A percentile compares a stretch with the other conserved stretches of the same genome.
Evolutionary conservation across 2,888 invertebrate species (phyloP).

Genomic region (Automeris io): DNA sequence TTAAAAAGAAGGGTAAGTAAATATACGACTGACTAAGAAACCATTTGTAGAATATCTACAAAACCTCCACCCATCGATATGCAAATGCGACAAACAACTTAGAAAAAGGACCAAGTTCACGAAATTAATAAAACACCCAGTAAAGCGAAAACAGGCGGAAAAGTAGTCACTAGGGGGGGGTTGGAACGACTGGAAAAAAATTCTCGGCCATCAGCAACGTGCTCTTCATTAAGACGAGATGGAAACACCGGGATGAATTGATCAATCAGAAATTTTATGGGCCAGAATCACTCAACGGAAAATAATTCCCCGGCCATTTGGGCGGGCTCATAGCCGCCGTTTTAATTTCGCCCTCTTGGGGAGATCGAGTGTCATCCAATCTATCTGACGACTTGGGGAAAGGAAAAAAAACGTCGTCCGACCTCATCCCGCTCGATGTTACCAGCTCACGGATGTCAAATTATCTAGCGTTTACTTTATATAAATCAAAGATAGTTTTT

Average conservation of each 20-base stretch:
- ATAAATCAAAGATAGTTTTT: too few relatives aligned
- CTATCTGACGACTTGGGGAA: slow-evolving; percentile 65
- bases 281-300: slow-evolving; percentile 75
- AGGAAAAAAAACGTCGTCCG: slow-evolving; percentile 40
- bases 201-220: slow-evolving; percentile 59
- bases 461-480: too few relatives aligned
- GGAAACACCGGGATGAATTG: slow-evolving; percentile 72
- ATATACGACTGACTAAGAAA: too few relatives aligned
- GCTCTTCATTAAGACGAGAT: slow-evolving; percentile 69
- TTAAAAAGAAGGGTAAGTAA: too few relatives aligned
- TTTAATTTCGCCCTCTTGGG: slow-evolving; percentile 74
- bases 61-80: slow-evolving; percentile 27
- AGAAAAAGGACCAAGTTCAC: slow-evolving; percentile 35
- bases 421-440: slow-evolving; percentile 16
- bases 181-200: slow-evolving; percentile 29
- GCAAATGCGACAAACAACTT: slow-evolving; percentile 25
- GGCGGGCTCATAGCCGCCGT: slow-evolving; percentile 71
- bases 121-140: slow-evolving; percentile 72
- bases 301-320: slow-evolving; percentile 70
- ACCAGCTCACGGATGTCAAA: too few relatives aligned
- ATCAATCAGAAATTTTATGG: slow-evolving; percentile 77
- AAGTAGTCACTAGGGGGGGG: slow-evolving; percentile 54
- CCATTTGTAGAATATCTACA: too few relatives aligned
- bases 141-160: slow-evolving; percentile 71
- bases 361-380: slow-evolving; percentile 77